Conservation (phyloP, 2,797 vertebrate species). For the Paramormyrops hopkinsi region DNA sequence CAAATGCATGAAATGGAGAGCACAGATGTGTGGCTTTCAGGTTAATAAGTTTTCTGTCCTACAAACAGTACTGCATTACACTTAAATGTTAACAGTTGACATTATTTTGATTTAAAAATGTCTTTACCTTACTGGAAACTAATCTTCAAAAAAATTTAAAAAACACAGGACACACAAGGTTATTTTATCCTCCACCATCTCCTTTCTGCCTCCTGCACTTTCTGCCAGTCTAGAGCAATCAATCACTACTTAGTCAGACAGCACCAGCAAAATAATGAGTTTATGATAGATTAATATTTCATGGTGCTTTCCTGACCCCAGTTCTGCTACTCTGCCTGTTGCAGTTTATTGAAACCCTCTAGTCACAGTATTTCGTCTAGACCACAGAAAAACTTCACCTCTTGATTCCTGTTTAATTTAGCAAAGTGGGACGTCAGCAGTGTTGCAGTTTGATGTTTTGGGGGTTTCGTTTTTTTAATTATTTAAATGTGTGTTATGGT, state of each 20-base stretch:
- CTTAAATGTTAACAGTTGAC: background rate
- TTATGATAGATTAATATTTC: constrained; percentile 57
- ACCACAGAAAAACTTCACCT: background rate
- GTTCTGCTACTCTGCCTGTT: constrained; percentile 38
- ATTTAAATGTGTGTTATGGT: background rate
- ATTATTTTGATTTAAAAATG: background rate
- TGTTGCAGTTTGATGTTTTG: background rate
- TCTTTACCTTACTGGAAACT: constrained; percentile 12
- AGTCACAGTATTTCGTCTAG: constrained; percentile 19
- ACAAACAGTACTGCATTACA: background rate
- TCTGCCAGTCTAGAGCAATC: constrained; percentile 48
- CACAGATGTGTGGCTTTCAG: background rate
- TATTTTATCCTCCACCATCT: constrained; percentile 14
- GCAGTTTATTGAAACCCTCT: constrained; percentile 32
- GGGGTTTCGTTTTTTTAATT: background rate
- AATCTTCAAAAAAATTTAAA: constrained; percentile 28
- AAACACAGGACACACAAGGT: constrained; percentile 11
- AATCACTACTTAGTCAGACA: constrained; percentile 54
- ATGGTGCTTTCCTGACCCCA: constrained; percentile 34
- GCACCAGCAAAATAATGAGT: constrained; percentile 55
- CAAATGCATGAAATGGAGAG: background rate
- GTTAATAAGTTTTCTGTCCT: background rate
- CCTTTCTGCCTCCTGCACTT: constrained; percentile 36
- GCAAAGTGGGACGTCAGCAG: background rate
- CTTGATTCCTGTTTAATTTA: background rate